Evolutionary conservation across 2,113 vertebrate genomes (phyloP).

Genomic region (Trematocara variabile): DNA sequence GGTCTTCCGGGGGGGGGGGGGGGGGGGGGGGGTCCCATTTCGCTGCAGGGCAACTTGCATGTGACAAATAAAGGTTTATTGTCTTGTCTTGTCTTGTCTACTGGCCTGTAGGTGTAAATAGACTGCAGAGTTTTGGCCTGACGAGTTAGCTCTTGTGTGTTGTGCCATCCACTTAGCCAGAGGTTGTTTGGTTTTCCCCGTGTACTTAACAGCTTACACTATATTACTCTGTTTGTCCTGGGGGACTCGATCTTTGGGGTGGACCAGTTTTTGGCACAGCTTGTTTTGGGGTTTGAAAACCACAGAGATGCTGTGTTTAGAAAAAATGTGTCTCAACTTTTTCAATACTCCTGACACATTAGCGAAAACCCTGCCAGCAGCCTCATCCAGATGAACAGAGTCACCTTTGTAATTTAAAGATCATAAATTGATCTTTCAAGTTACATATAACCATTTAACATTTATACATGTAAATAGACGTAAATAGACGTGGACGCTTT

Average conservation of each 20-base stretch:
- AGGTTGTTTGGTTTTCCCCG: not conserved
- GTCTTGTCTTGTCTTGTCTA: not conserved
- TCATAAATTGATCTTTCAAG: not conserved
- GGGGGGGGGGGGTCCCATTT: too few relatives aligned
- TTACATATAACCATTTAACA: not conserved
- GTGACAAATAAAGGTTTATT: not conserved
- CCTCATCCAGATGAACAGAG: not conserved
- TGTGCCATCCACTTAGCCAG: not conserved
- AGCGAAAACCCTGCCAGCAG: too few relatives aligned
- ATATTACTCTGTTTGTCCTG: not conserved
- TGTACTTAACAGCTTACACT: not conserved
- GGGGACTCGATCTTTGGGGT: not conserved
- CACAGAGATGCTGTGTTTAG: not conserved
- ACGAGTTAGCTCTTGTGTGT: not conserved
- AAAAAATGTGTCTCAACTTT: too few relatives aligned
- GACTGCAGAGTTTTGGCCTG: not conserved
- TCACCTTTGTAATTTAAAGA: not conserved
- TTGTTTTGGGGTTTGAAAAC: not conserved
- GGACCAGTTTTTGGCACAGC: not conserved
- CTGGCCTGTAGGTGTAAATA: not conserved
- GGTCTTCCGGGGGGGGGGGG: too few relatives aligned
- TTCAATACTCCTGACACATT: not conserved
- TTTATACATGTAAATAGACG: not conserved
- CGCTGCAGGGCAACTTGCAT: too few relatives aligned
- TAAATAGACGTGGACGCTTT: not conserved